Base-by-base conservation (phyloP, 2,113 vertebrate genomes). In the Vidua chalybeata region DNA sequence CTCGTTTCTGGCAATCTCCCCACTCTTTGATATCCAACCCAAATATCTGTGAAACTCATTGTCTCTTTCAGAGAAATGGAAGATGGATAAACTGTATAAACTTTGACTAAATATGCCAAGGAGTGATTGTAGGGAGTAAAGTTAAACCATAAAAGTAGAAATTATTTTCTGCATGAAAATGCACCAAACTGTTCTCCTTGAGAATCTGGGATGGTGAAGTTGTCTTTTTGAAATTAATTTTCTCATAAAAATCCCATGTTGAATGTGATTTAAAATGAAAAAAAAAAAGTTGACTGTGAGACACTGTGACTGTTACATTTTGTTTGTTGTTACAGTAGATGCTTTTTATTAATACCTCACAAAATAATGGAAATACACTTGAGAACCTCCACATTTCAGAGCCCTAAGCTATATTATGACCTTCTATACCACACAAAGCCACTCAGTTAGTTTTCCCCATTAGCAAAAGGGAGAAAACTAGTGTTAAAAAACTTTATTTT, bases 401-500 rank as follows among this genome's bases (percentile, higher is more conserved):
- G 18, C 35, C 6, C 11, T 64, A 31, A 89, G 59, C 18, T 68
- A 30, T 73, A 64, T 41, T 72, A 17, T 94, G 73, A 87, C 73
- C 81, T 91, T 89, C 46, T 76, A 37, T 28, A 82, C 11, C 30
- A 69, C 1, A 3, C 10, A 51, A 61, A 83, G 59, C 10, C 49
- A 79, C 73, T 82, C 55, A 26, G 28, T 66, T 67, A 49, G 46
- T 43, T 83, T 88, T 90, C 19, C 24, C 35, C 19, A 56, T 83
- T 83, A 90, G 30, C 35, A 26, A 76, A 91, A 87, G 39, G 39
- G 9, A 74, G 55, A 27, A 56, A 69, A 49, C 10, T 59, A 28
- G 8, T 48, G 20, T 80, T 93, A 88, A 93, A 69, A 43, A 89
- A 79, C 15, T 84, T 84, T 61, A 33, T 82, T 95, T 93, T 79